Evolutionary conservation across 2,113 vertebrate genomes (phyloP).

Genomic region (Dolichallabes microphthalmus): DNA sequence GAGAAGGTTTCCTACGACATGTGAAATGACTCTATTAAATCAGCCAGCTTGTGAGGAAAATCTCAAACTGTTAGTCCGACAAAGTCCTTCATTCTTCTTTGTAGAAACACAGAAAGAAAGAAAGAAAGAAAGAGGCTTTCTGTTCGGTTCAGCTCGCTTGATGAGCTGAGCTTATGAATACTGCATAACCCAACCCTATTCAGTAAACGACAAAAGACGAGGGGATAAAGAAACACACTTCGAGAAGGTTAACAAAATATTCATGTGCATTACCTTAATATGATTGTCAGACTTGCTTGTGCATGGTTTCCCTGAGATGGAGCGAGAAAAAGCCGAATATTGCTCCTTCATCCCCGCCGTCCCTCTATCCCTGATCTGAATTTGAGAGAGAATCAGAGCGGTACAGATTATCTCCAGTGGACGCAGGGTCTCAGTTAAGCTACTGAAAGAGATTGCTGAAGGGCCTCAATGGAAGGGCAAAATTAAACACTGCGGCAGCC

Average conservation of each 20-base stretch:
- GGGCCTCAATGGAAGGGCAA: constrained; percentile 32
- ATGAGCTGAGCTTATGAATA: constrained; percentile 35
- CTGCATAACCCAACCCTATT: constrained; percentile 30
- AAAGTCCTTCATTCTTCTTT: neutral
- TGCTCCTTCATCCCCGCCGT: constrained; percentile 19
- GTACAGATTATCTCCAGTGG: constrained; percentile 31
- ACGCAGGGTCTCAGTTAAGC: constrained; percentile 26
- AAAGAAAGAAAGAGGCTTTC: neutral
- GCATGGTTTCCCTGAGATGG: neutral
- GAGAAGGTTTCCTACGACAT: neutral
- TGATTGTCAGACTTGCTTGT: neutral
- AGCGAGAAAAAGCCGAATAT: constrained; percentile 6
- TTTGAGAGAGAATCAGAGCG: constrained; percentile 15
- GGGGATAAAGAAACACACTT: neutral
- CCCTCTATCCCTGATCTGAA: constrained; percentile 25
- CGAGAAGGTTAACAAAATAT: constrained; percentile 26
- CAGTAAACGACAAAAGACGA: constrained; percentile 26
- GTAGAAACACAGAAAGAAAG: neutral
- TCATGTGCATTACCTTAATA: constrained; percentile 41
- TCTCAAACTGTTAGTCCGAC: neutral
- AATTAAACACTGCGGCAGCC: constrained; percentile 11
- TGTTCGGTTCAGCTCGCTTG: constrained; percentile 8
- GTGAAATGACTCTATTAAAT: neutral
- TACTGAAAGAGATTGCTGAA: constrained; percentile 29
- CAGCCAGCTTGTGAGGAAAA: neutral